A percentile compares a stretch with the other conserved stretches of the same genome.
Conservation (phyloP, 2,797 vertebrate species). For the Acestrorhynchus altus region DNA sequence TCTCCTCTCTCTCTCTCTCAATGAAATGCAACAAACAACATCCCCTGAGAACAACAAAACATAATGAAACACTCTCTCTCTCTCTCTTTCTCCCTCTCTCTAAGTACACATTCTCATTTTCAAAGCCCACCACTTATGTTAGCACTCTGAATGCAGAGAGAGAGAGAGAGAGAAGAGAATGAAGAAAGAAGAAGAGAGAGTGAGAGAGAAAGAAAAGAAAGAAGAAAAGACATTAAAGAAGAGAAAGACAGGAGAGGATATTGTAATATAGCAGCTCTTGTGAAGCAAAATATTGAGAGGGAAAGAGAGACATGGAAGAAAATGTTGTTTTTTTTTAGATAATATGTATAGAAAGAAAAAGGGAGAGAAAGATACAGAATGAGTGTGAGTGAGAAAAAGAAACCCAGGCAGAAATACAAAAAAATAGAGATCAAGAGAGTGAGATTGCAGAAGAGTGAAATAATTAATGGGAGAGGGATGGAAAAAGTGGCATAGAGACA, state of each 20-base stretch:
- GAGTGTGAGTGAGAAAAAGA: background rate
- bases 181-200: conserved; percentile 28
- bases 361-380: background rate
- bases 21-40: conserved; percentile 31
- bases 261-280: background rate
- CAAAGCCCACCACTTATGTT: conserved; percentile 33
- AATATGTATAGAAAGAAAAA: background rate
- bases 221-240: background rate
- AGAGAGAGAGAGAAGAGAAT: conserved; percentile 22
- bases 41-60: conserved; percentile 46
- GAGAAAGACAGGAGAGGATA: background rate
- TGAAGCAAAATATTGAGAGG: background rate
- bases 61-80: conserved; percentile 46
- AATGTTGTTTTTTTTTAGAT: too few species aligned
- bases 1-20: background rate
- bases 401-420: background rate
- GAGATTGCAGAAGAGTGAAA: background rate
- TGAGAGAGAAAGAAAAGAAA: background rate
- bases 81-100: background rate
- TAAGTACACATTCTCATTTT: conserved; percentile 47
- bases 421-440: background rate
- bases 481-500: background rate
- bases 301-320: background rate
- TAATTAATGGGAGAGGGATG: background rate
- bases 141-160: conserved; percentile 30